Evolutionary conservation across 2,113 vertebrate genomes (phyloP), one percentile per base, ranked within the genome.

Genomic region (Papio anubis): DNA sequence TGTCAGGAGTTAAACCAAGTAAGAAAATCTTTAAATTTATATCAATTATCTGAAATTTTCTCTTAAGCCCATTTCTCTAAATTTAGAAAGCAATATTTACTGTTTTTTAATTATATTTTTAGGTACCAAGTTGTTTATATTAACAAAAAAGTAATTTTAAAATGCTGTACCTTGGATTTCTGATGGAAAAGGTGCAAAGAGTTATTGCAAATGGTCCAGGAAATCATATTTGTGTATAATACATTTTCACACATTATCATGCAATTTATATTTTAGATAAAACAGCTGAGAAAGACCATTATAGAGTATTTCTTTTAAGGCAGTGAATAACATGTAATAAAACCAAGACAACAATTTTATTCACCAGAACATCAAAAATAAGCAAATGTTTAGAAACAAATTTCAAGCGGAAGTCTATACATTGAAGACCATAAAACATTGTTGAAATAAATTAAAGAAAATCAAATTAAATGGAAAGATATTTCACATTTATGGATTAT

Each of bases 371-470:
- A 81, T 16, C 6, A 66, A 52, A 85, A 89, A 68, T 32, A 64
- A 89, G 52, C 20, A 93, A 97, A 91, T 23, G 35, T 11, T 78
- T 48, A 40, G 23, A n/a, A 91, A 68, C 12, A 97, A 72, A 72
- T 55, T 55, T 91, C 43, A 92, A 92, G 88, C 59, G 76, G 32
- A 88, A 45, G 16, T 23, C 8, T 23, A 91, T 79, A 64, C 4
- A 50, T 12, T 88, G 43, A 88, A 88, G 82, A 61, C 30, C 73
- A 93, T 9, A 84, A 90, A 59, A 70, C 32, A 75, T 32, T 66
- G 21, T 21, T 52, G 18, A 81, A 20, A 75, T 27, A 93, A 95
- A 90, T 82, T 93, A 40, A 50, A 73, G 30, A 43, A 61, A 43
- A 91, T 50, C 40, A 75, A 80, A 87, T 59, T 80, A 88, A 93